Conservation (phyloP, 2,888 invertebrate genomes). For the Tholera decimalis region DNA sequence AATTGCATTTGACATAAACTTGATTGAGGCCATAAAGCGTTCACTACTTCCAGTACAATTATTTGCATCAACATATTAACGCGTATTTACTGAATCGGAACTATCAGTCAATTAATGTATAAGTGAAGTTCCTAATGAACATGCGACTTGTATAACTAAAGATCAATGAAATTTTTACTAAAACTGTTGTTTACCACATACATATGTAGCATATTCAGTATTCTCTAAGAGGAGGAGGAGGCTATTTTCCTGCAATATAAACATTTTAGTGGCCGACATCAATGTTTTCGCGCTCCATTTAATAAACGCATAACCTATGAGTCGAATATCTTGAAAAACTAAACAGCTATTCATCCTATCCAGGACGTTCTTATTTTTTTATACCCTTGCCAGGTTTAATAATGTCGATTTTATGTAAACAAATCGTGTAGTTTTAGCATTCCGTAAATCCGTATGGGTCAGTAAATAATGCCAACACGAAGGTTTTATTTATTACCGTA, state of each 20-base stretch:
- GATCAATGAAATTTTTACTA: not conserved
- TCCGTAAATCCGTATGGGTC: conserved; percentile 67
- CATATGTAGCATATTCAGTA: not conserved
- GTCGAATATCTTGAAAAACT: conserved; percentile 12
- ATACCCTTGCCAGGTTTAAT: conserved; percentile 29
- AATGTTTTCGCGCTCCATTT: conserved; percentile 25
- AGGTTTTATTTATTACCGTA: conserved; percentile 68
- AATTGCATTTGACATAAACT: conserved; percentile 45
- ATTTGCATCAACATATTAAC: conserved; percentile 24
- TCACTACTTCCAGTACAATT: conserved; percentile 36
- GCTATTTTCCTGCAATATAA: too few species aligned
- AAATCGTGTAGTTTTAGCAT: conserved; percentile 61
- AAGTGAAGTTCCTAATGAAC: conserved; percentile 1
- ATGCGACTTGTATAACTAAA: not conserved
- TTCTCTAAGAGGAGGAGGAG: too few species aligned
- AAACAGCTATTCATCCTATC: conserved; percentile 25
- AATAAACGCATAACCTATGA: conserved; percentile 23
- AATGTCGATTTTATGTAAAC: conserved; percentile 47
- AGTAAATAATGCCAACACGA: conserved; percentile 69
- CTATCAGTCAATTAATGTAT: conserved; percentile 1
- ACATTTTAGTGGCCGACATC: not conserved
- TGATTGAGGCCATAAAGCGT: conserved; percentile 37
- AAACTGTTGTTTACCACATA: not conserved
- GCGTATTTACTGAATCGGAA: conserved; percentile 34
- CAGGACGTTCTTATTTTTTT: conserved; percentile 47